A percentile compares a stretch with the other conserved stretches of the same genome.
These are phyloP conservation scores for Halcyon badia DNA, from an alignment of 2,797 vertebrate genomes.

Conservation along the genomic window DNA sequence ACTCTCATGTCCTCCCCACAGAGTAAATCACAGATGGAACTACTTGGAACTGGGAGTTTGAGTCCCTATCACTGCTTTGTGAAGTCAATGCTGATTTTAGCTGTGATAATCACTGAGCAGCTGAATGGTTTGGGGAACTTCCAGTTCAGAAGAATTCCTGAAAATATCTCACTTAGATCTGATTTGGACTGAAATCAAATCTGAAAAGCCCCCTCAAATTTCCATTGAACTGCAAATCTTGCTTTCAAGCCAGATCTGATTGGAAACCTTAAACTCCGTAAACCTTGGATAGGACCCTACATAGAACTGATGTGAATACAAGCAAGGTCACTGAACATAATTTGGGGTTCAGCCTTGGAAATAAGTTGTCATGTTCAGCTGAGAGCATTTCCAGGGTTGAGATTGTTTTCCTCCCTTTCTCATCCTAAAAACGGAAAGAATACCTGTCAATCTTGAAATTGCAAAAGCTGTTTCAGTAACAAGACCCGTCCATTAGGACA, in stretches of 20 bases:
- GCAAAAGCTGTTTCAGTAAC: background rate
- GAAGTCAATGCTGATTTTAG: conserved; percentile 72
- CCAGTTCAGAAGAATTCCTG: conserved; percentile 73
- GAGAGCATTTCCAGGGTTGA: background rate
- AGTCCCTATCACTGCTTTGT: conserved; percentile 65
- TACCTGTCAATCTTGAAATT: background rate
- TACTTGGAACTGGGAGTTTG: conserved; percentile 65
- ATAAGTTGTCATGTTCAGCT: background rate
- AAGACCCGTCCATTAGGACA: background rate
- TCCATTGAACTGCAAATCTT: conserved; percentile 29
- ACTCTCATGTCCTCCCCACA: conserved; percentile 38
- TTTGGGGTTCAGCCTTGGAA: background rate
- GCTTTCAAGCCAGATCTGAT: conserved; percentile 19
- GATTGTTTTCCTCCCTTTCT: background rate
- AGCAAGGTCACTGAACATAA: background rate
- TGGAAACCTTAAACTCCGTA: conserved; percentile 3
- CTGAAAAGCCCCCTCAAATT: conserved; percentile 60
- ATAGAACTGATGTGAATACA: background rate
- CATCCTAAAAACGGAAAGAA: background rate
- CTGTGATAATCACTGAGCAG: conserved; percentile 72
- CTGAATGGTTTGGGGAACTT: conserved; percentile 74
- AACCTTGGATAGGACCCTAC: background rate
- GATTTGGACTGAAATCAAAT: conserved; percentile 62
- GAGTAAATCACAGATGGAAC: conserved; percentile 69
- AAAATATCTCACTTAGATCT: conserved; percentile 73